Base-by-base conservation (phyloP, 2,797 vertebrate species). In the Huso huso region DNA sequence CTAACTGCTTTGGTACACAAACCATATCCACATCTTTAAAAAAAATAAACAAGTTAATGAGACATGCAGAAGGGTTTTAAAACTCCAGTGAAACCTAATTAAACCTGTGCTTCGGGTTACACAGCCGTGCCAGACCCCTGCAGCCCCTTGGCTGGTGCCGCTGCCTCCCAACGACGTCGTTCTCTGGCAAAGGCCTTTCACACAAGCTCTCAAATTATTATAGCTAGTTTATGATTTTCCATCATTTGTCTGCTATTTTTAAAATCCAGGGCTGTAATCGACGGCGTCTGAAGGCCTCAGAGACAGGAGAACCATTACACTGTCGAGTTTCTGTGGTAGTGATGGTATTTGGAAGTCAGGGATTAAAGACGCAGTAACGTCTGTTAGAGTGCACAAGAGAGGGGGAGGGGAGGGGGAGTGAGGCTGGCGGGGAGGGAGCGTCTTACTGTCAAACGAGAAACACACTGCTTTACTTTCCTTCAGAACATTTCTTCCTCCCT, bases 231-330 rank as follows among this genome's bases (percentile, higher is more conserved):
- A 64, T 69, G 71, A 80, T 75, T 78, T 74, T 73, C 80, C 77
- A 74, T 77, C 64, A 11, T 70, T 83, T 78, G 79, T 73, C 77
- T 77, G 81, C 82, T 87, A 82, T 86, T 86, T 86, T 78, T 82
- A 83, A 84, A 58, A 76, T n/a, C 13, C 0, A 0, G 71, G 72
- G 68, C 75, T 83, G 76, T 77, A 82, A 86, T 12, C 66, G 72
- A 74, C 78, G 81, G 82, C 71, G 49, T 79, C 78, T 74, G 66
- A 69, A 37, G 10, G 79, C 77, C 76, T 73, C 64, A 49, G 65
- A 80, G 75, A 79, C 68, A 71, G 74, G 73, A 70, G 65, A 79
- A 65, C 48, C 48, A 70, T 78, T 66, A 66, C 49, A 8, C 10
- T 68, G 58, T 0, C 12, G 70, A 58, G 67, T 66, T 74, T 77